Conservation (phyloP, 2,797 vertebrate species). For the Molossus molossus region DNA sequence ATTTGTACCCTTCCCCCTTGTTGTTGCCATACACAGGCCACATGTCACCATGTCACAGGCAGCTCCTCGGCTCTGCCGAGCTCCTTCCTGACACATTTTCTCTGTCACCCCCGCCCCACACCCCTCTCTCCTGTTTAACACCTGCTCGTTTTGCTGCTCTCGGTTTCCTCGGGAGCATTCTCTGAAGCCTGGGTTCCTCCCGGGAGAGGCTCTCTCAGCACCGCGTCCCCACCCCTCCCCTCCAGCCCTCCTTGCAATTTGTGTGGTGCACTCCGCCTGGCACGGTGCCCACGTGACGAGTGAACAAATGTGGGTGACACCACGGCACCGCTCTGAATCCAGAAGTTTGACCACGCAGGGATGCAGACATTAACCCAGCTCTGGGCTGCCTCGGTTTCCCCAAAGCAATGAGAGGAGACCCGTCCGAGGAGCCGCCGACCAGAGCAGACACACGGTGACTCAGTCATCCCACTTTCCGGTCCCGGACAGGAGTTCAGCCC, state of each 20-base stretch:
- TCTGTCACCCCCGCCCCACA: fast-evolving
- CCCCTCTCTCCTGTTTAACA: background rate
- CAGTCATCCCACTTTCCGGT: background rate
- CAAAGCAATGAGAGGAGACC: background rate
- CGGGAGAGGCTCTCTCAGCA: background rate
- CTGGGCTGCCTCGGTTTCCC: slow-evolving; percentile 32
- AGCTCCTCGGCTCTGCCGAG: background rate
- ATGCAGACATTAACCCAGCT: background rate
- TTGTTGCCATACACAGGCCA: background rate
- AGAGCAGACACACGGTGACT: background rate
- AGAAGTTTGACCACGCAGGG: background rate
- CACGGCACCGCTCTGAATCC: background rate
- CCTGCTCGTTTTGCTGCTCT: background rate
- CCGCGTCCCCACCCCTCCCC: too few species aligned
- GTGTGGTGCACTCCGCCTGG: background rate
- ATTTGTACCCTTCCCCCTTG: background rate
- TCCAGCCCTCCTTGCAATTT: background rate
- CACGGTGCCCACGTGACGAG: background rate
- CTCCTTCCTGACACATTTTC: background rate
- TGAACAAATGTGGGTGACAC: background rate
- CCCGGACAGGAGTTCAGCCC: background rate
- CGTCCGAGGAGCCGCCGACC: background rate
- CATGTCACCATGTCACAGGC: background rate
- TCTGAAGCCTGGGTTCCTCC: background rate
- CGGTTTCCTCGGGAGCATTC: background rate